phyloP scores from a whole-genome alignment of 2,797 vertebrate genomes.

The Hydrophis major region DNA sequence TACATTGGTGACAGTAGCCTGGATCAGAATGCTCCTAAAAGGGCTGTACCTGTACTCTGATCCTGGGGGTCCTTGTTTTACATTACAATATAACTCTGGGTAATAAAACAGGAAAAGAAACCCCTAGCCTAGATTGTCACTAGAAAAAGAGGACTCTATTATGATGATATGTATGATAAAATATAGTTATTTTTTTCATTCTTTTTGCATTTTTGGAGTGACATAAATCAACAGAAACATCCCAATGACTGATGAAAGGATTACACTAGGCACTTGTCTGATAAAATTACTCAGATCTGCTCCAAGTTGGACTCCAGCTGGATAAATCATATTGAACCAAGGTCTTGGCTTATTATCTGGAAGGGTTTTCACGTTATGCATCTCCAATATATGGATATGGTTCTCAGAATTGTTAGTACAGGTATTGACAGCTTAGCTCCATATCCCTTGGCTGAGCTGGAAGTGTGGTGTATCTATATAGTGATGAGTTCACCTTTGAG shows the following conservation, averaged over 20 bases:
- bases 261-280: not conserved
- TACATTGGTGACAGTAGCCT: not conserved
- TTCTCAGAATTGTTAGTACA: not conserved
- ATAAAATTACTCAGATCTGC: not conserved
- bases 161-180: not conserved
- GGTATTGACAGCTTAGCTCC: not conserved
- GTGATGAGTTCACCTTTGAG: not conserved
- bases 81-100: not conserved
- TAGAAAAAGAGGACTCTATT: not conserved
- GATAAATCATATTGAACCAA: not conserved
- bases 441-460: no score
- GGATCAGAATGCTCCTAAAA: not conserved
- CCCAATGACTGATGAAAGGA: not conserved
- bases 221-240: not conserved
- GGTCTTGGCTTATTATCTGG: not conserved
- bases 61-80: not conserved
- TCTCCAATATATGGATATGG: not conserved
- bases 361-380: not conserved
- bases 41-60: not conserved
- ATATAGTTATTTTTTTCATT: not conserved
- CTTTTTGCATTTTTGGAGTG: not conserved
- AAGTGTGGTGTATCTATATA: no score
- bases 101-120: not conserved
- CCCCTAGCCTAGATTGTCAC: not conserved
- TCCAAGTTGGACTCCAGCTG: not conserved